These are phyloP conservation scores for Andricus curvator DNA, from an alignment of 2,888 invertebrate species.

Conservation along the genomic window DNA sequence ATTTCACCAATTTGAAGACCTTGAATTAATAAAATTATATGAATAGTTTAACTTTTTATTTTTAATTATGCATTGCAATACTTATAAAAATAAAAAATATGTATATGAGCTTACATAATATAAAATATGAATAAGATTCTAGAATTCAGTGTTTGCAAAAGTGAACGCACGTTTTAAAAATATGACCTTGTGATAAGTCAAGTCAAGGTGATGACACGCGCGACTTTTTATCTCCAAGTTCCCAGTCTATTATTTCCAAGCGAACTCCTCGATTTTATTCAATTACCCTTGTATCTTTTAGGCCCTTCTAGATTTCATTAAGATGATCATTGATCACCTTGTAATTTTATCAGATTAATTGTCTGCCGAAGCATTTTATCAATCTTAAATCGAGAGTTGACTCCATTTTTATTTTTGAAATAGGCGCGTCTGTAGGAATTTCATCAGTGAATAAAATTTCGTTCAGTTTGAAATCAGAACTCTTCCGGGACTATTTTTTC, in stretches of 20 bases:
- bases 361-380: neutral
- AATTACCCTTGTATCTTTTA: neutral
- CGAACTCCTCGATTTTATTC: neutral
- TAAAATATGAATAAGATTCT: too few relatives aligned
- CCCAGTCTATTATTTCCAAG: neutral
- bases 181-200: constrained; percentile 17
- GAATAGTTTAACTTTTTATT: too few relatives aligned
- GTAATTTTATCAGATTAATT: neutral
- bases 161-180: constrained; percentile 1
- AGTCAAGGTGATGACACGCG: constrained; percentile 4
- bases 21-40: too few relatives aligned
- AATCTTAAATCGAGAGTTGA: neutral
- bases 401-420: too few relatives aligned
- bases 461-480: too few relatives aligned
- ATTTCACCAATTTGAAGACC: too few relatives aligned
- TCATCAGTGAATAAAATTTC: too few relatives aligned
- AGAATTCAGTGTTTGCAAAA: neutral
- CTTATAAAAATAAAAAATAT: too few relatives aligned
- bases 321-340: neutral
- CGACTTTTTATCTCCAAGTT: constrained; percentile 24
- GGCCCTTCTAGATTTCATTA: neutral
- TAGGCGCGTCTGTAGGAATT: too few relatives aligned
- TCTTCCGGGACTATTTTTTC: too few relatives aligned
- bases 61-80: too few relatives aligned
- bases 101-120: too few relatives aligned